Conservation (phyloP, 2,797 vertebrate species). For the Sparidentex hasta region DNA sequence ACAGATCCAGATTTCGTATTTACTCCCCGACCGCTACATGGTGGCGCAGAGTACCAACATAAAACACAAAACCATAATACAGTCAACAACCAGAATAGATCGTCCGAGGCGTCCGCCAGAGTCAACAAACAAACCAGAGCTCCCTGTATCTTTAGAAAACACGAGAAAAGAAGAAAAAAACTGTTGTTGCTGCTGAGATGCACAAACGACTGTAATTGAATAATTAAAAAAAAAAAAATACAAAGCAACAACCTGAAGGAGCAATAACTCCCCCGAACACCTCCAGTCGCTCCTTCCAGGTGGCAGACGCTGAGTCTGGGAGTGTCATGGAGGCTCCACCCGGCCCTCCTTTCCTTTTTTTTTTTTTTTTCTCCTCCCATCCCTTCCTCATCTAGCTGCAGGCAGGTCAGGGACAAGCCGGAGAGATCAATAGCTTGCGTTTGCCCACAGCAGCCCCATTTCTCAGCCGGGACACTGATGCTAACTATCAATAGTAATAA, state of each 20-base stretch:
- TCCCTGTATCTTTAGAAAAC: not conserved
- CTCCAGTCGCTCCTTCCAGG: conserved; percentile 32
- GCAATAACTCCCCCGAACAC: conserved; percentile 12
- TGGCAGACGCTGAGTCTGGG: conserved; percentile 49
- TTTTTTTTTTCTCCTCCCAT: conserved; percentile 40
- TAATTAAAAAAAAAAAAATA: conserved; percentile 7
- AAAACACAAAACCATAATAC: too few relatives aligned
- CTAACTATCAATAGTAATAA: conserved; percentile 91
- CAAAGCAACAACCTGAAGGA: conserved; percentile 15
- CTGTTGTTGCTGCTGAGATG: not conserved
- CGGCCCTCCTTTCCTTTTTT: not conserved
- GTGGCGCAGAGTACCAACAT: too few relatives aligned
- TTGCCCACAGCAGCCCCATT: conserved; percentile 88
- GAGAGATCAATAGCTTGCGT: conserved; percentile 88
- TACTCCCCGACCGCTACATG: too few relatives aligned
- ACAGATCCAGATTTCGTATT: too few relatives aligned
- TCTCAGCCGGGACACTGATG: conserved; percentile 89
- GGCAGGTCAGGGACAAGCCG: conserved; percentile 80
- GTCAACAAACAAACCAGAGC: too few relatives aligned
- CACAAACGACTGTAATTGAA: not conserved
- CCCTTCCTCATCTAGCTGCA: conserved; percentile 74
- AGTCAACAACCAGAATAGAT: too few relatives aligned
- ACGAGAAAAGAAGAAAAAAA: not conserved
- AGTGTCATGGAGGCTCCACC: conserved; percentile 37
- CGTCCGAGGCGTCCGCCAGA: too few relatives aligned